These are phyloP conservation scores for Tortricodes alternella DNA, from an alignment of 2,888 invertebrate genomes.

Conservation along the genomic window DNA sequence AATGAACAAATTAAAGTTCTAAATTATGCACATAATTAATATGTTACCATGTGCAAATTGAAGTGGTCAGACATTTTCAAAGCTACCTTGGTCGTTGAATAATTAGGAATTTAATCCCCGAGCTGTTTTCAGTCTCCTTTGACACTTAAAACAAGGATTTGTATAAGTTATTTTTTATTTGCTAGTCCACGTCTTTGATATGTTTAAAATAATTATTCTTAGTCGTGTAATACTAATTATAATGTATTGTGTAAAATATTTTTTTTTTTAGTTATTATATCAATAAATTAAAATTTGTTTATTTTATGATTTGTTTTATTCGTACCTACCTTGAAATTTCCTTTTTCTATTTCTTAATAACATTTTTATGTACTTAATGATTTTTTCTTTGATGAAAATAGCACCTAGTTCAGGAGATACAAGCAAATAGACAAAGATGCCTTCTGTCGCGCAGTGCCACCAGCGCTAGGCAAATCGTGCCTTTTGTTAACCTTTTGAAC, in stretches of 20 bases:
- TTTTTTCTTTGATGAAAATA: too few species aligned
- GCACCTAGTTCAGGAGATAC: too few species aligned
- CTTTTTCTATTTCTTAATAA: too few species aligned
- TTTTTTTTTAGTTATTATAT: conserved; percentile 79
- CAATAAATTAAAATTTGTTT: conserved; percentile 83
- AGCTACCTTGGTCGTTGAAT: conserved; percentile 25
- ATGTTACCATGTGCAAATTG: conserved; percentile 2
- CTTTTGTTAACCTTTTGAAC: too few species aligned
- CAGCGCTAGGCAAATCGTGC: too few species aligned
- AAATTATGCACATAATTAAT: conserved; percentile 15
- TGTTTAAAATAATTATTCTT: conserved; percentile 80
- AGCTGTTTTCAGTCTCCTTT: conserved; percentile 46
- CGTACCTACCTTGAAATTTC: neutral
- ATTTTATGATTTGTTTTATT: conserved; percentile 69
- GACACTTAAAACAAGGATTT: conserved; percentile 50
- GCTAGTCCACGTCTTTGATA: conserved; percentile 80
- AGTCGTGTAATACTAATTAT: conserved; percentile 81
- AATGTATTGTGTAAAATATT: conserved; percentile 82
- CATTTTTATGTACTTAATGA: too few species aligned
- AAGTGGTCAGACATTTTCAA: conserved; percentile 30
- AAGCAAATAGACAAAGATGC: too few species aligned
- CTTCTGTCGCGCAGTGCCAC: too few species aligned
- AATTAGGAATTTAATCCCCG: conserved; percentile 37
- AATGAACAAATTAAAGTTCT: neutral
- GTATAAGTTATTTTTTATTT: conserved; percentile 77